Evolutionary conservation across 2,113 vertebrate genomes (phyloP).

Genomic region (Phalacrocorax carbo): DNA sequence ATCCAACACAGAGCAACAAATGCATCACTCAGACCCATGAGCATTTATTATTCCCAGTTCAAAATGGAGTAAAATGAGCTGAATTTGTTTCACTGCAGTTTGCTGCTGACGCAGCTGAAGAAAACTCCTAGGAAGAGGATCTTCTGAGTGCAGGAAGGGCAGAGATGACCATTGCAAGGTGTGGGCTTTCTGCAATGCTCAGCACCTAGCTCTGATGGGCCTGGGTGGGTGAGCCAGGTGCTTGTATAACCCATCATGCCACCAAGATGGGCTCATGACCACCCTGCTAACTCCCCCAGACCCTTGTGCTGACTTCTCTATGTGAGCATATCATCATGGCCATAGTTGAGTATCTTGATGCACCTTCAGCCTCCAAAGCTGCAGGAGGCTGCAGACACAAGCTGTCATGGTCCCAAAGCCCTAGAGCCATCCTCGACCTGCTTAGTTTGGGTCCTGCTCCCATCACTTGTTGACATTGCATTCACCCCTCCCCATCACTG

Average conservation of each 20-base stretch:
- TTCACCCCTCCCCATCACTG: not conserved
- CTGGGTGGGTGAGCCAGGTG: not conserved
- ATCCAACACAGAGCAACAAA: accelerated
- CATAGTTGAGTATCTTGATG: not conserved
- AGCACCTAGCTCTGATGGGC: accelerated
- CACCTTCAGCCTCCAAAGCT: not conserved
- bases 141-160: not conserved
- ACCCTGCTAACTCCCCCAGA: not conserved
- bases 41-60: not conserved
- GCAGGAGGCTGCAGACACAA: not conserved
- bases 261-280: not conserved
- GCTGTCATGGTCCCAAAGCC: not conserved
- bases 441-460: not conserved
- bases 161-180: not conserved
- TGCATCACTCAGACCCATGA: not conserved
- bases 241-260: accelerated
- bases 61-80: not conserved
- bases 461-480: not conserved
- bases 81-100: not conserved
- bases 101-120: not conserved
- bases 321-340: not conserved
- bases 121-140: not conserved
- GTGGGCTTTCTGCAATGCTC: not conserved
- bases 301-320: not conserved
- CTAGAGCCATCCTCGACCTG: not conserved